These are phyloP conservation scores for Coregonus clupeaformis DNA, from an alignment of 2,113 vertebrate genomes.

Conservation along the genomic window DNA sequence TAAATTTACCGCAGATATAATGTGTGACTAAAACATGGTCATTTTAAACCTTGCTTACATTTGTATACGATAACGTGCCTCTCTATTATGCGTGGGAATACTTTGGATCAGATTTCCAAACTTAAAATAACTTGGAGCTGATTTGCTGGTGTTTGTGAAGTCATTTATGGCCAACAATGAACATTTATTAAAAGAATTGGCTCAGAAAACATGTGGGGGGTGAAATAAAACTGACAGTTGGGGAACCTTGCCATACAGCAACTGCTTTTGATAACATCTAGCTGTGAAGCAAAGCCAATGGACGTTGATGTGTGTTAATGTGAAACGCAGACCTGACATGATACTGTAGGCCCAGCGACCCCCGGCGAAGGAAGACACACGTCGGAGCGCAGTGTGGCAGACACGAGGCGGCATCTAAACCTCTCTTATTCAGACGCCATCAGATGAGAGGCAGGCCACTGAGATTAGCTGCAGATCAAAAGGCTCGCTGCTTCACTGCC, in stretches of 20 bases:
- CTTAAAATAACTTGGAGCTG: no score
- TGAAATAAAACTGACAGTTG: no score
- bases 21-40: no score
- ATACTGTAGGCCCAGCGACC: slow-evolving; percentile 46
- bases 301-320: slow-evolving; percentile 34
- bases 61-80: no score
- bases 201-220: no score
- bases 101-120: no score
- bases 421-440: slow-evolving; percentile 78
- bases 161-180: no score
- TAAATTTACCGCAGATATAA: no score
- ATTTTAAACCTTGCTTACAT: no score
- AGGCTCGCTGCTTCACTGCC: slow-evolving; percentile 48
- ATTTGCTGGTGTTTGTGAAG: no score
- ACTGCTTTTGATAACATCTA: slow-evolving; percentile 62
- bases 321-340: slow-evolving; percentile 41
- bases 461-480: slow-evolving; percentile 79
- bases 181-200: no score
- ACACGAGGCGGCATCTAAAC: slow-evolving; percentile 63
- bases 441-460: slow-evolving; percentile 76
- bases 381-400: slow-evolving; percentile 23
- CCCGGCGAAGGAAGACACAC: slow-evolving; percentile 14
- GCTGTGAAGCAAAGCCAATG: slow-evolving; percentile 48
- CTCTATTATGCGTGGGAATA: no score
- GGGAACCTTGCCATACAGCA: background rate